phyloP scores from a whole-genome alignment of 2,888 invertebrate genomes.

The Enoplolaimus lenunculus region DNA sequence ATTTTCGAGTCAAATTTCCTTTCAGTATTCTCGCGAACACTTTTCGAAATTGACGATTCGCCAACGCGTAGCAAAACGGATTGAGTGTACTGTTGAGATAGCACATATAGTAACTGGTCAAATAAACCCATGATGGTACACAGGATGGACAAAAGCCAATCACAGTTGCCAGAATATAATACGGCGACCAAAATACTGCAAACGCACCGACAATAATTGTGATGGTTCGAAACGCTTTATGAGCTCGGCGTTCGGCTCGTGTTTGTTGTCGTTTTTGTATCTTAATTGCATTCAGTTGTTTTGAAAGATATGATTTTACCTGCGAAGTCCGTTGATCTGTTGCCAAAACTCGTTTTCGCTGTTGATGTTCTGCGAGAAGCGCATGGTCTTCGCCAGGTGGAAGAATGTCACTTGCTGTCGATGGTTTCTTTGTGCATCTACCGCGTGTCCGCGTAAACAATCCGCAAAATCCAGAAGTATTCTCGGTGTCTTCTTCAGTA shows the following conservation, averaged over 20 bases:
- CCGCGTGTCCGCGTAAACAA: too few relatives aligned
- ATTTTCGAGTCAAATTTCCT: too few relatives aligned
- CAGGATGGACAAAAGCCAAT: constrained; percentile 39
- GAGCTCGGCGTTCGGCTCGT: constrained; percentile 36
- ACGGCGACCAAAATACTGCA: constrained; percentile 40
- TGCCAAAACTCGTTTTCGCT: too few relatives aligned
- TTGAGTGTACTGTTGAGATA: constrained; percentile 36
- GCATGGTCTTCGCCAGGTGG: too few relatives aligned
- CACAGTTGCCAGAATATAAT: constrained; percentile 39
- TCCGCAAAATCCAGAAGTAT: too few relatives aligned
- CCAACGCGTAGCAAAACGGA: constrained; percentile 40
- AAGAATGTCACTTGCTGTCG: too few relatives aligned
- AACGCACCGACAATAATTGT: constrained; percentile 40
- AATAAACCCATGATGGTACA: constrained; percentile 36
- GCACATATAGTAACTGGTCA: constrained; percentile 39
- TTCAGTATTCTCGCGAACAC: constrained; percentile 28
- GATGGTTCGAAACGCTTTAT: constrained; percentile 38
- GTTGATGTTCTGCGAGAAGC: too few relatives aligned
- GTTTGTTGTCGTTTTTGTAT: constrained; percentile 26
- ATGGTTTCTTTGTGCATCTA: too few relatives aligned
- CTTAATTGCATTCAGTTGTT: too few relatives aligned
- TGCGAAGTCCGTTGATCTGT: too few relatives aligned
- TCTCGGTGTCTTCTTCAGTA: too few relatives aligned
- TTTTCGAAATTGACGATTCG: constrained; percentile 37
- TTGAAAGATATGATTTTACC: too few relatives aligned